Evolutionary conservation across 1,140 invertebrate species (phyloP).

Genomic region (Drosophila serrata): DNA sequence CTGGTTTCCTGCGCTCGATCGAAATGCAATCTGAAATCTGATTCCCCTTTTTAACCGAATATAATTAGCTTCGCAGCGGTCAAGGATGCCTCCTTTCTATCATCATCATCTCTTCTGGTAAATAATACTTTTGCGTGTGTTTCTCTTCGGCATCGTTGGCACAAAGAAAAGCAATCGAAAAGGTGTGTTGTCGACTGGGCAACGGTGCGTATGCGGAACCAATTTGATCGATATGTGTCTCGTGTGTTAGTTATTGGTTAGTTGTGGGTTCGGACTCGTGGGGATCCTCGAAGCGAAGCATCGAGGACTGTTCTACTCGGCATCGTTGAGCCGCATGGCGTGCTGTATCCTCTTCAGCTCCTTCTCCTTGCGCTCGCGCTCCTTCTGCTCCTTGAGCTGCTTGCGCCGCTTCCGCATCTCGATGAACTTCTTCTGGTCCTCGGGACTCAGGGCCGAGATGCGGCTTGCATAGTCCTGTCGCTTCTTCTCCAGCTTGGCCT

Average conservation of each 20-base stretch:
- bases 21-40: conserved; percentile 51
- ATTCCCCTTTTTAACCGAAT: conserved; percentile 34
- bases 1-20: conserved; percentile 33
- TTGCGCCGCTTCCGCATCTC: conserved; percentile 80
- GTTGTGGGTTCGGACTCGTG: conserved; percentile 7
- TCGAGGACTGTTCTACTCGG: conserved; percentile 42
- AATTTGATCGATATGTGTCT: conserved; percentile 61
- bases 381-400: conserved; percentile 53
- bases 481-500: conserved; percentile 51
- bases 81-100: conserved; percentile 12
- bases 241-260: conserved; percentile 54
- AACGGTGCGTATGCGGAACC: conserved; percentile 46
- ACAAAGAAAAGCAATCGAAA: conserved; percentile 43
- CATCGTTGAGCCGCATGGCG: conserved; percentile 67
- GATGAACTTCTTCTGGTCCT: conserved; percentile 70
- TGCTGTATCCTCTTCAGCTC: conserved; percentile 73
- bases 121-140: conserved; percentile 69
- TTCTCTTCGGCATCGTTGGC: conserved; percentile 14
- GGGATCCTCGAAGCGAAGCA: background rate
- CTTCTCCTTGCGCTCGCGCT: conserved; percentile 53
- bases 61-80: conserved; percentile 15
- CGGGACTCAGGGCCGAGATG: conserved; percentile 60
- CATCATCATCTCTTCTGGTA: conserved; percentile 43
- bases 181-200: conserved; percentile 35
- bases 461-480: conserved; percentile 58